phyloP scores from a whole-genome alignment of 2,888 invertebrate species.

The Petrolisthes manimaculis region DNA sequence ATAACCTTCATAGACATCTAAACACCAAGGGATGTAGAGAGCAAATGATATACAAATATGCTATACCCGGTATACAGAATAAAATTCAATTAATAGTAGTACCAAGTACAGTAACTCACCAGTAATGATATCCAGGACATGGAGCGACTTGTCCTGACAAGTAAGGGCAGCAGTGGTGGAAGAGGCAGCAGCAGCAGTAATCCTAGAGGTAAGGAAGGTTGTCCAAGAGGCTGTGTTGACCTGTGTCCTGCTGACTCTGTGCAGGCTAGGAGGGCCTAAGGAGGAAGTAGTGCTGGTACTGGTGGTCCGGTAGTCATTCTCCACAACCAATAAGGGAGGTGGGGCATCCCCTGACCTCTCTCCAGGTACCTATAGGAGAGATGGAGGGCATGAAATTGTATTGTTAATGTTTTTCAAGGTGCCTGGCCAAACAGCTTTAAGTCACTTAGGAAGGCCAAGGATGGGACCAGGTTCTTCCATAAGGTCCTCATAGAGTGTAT shows the following conservation, averaged over 20 bases:
- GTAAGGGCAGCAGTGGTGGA: conserved; percentile 45
- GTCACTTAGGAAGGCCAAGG: background rate
- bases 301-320: conserved; percentile 52
- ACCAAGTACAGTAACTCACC: conserved; percentile 27
- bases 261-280: conserved; percentile 45
- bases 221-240: conserved; percentile 51
- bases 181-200: conserved; percentile 52
- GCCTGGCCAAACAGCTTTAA: background rate
- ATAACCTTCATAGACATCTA: no score
- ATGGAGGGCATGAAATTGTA: background rate
- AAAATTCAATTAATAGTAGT: no score
- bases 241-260: conserved; percentile 53
- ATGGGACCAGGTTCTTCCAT: no score
- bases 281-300: conserved; percentile 21
- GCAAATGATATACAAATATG: no score
- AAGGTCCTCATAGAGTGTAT: no score
- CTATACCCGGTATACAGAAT: no score
- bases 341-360: conserved; percentile 40
- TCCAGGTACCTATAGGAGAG: conserved; percentile 48
- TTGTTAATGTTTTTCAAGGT: background rate
- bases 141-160: conserved; percentile 56
- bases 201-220: conserved; percentile 47
- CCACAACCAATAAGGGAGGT: conserved; percentile 51
- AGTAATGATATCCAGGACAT: conserved; percentile 56
- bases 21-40: no score